Percentiles rank a stretch among this genome's conserved stretches.
Conservation (phyloP, 2,113 vertebrate genomes). For the Ageneiosus marmoratus region DNA sequence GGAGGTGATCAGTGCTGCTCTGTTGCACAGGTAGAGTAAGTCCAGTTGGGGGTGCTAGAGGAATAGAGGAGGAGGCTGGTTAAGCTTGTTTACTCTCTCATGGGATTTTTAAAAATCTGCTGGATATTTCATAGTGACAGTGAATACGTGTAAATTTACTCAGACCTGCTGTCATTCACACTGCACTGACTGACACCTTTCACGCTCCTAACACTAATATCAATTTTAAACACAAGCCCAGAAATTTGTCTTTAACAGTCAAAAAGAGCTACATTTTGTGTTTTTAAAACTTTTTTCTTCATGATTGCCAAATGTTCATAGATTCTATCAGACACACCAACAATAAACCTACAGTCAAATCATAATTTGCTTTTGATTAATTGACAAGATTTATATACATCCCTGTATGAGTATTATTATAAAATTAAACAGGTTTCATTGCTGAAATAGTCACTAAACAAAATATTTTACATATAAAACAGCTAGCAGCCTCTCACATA, state of each 20-base stretch:
- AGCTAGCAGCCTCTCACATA: not conserved
- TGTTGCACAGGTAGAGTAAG: not conserved
- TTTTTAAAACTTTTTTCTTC: not conserved
- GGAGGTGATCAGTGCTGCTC: not conserved
- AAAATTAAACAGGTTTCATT: not conserved
- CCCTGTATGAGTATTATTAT: not conserved
- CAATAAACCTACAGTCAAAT: not conserved
- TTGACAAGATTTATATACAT: not conserved
- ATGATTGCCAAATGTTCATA: not conserved
- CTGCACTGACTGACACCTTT: not conserved
- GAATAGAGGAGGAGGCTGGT: not conserved
- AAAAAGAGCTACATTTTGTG: not conserved
- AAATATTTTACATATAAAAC: not conserved
- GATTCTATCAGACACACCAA: not conserved
- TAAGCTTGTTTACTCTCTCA: not conserved
- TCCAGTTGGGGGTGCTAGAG: slow-evolving; percentile 30
- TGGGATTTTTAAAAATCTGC: not conserved
- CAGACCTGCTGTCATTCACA: not conserved
- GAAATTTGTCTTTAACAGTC: too few relatives aligned
- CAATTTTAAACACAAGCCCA: not conserved
- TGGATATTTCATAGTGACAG: not conserved
- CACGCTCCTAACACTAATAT: not conserved
- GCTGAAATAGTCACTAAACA: not conserved
- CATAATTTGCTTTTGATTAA: not conserved
- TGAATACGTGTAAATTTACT: not conserved